Evolutionary conservation across 2,113 vertebrate genomes (phyloP), one percentile per base, ranked within the genome.

Genomic region (Morone saxatilis): DNA sequence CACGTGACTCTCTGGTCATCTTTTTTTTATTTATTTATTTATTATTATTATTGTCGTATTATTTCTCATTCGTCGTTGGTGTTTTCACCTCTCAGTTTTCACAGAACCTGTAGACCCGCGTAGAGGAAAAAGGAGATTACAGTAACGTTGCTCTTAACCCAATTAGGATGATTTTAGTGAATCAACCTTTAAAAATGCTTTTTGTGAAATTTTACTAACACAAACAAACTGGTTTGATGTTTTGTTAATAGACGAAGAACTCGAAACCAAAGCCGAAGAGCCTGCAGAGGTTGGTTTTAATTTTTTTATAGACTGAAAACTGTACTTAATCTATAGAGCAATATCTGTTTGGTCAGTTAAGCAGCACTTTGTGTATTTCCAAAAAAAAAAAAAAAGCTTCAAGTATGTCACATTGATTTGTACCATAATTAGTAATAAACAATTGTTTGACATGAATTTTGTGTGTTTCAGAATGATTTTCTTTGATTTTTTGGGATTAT

Each of bases 311-410:
- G 92, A 96, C 95, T 94, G 92, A 96, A 95, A 96, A 96, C 96
- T 97, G 96, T 98, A 97, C 95, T 96, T 97, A 96, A 98, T 97
- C 96, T 97, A 96, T 97, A 97, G 97, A 98, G 98, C 98, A 99
- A 99, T 99, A 99, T 98, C 96, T 97, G 97, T 98, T 97, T 96
- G 97, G 97, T 98, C 96, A 96, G 96, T 99, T 97, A 79, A 97
- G 96, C 97, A 97, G 97, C 97, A 98, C 97, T 99, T 98, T 98
- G 97, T 99, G 97, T 98, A 96, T 98, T 99, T 97, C 97, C 97
- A 96, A 96, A 78, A 91, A 85, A 68, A 53, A 67, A 57, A 88
- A 84, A 89, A 97, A 96, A 96, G 96, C 97, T 98, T 98, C 96
- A 96, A 95, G 96, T 98, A 96, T 97, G 97, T 98, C 98, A 98